A percentile compares a stretch with the other conserved stretches of the same genome.
These are phyloP conservation scores for Drosophila quinaria DNA, from an alignment of 2,888 invertebrate genomes.

Conservation along the genomic window DNA sequence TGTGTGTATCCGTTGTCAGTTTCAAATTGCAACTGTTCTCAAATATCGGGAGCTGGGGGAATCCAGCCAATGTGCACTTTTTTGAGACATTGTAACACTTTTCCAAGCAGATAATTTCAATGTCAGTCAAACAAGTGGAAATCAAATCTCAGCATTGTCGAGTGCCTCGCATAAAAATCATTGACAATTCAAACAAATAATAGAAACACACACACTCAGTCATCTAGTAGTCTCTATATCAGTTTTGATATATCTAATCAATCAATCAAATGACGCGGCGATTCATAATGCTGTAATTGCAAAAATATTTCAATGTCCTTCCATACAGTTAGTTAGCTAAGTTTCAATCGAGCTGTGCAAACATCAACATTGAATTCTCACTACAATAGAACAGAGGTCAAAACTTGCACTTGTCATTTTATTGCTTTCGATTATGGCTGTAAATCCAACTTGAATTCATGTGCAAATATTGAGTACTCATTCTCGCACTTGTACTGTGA, in stretches of 20 bases:
- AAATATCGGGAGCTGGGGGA: constrained; percentile 11
- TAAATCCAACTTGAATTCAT: constrained; percentile 64
- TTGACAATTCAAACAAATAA: constrained; percentile 49
- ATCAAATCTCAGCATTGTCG: constrained; percentile 19
- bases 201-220: background rate
- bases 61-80: constrained; percentile 19
- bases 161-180: constrained; percentile 55
- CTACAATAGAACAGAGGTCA: constrained; percentile 62
- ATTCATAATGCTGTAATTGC: constrained; percentile 54
- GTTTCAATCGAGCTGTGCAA: constrained; percentile 38
- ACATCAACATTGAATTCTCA: constrained; percentile 36
- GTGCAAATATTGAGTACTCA: constrained; percentile 59
- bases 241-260: constrained; percentile 64
- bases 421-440: constrained; percentile 62
- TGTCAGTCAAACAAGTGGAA: constrained; percentile 38
- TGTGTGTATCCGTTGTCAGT: constrained; percentile 41
- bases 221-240: constrained; percentile 6
- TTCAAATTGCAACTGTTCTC: constrained; percentile 58
- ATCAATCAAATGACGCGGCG: constrained; percentile 66
- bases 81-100: constrained; percentile 69
- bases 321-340: constrained; percentile 63
- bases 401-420: constrained; percentile 61
- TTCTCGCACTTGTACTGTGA: constrained; percentile 39
- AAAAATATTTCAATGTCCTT: constrained; percentile 78
- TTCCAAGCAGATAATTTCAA: constrained; percentile 54